Evolutionary conservation across 2,113 vertebrate genomes (phyloP).

Genomic region (Lates calcarifer): DNA sequence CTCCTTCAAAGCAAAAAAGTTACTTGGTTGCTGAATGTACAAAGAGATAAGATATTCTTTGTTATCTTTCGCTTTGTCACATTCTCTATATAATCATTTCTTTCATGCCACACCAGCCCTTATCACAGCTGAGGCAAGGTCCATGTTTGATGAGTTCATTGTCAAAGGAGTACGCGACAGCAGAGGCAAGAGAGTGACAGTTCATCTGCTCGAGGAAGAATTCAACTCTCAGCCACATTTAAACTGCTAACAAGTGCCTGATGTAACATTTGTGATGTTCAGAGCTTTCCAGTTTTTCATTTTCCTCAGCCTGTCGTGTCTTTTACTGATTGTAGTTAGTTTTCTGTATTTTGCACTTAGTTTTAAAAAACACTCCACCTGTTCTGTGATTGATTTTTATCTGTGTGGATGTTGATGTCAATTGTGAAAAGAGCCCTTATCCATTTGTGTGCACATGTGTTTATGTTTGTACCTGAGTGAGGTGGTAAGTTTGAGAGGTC

Average conservation of each 20-base stretch:
- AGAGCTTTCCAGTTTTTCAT: conserved; percentile 11
- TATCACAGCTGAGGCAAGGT: conserved; percentile 63
- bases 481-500: conserved; percentile 94
- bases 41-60: conserved; percentile 69
- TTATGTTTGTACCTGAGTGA: conserved; percentile 81
- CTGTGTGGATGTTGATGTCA: neutral
- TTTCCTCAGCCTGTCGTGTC: neutral
- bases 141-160: conserved; percentile 60
- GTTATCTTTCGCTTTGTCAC: conserved; percentile 56
- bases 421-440: neutral
- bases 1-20: conserved; percentile 15
- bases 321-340: conserved; percentile 2
- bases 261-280: neutral
- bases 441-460: neutral
- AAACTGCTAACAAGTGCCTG: conserved; percentile 1
- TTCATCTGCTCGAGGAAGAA: neutral
- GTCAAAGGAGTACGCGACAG: conserved; percentile 34
- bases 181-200: conserved; percentile 12
- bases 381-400: neutral
- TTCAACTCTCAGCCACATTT: neutral
- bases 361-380: neutral
- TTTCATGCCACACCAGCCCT: conserved; percentile 34
- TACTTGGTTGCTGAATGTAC: conserved; percentile 18
- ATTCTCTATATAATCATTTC: conserved; percentile 30
- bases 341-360: neutral